Base-by-base conservation (phyloP, 64 coral and sea anemone species). In the Orbicella faveolata region DNA sequence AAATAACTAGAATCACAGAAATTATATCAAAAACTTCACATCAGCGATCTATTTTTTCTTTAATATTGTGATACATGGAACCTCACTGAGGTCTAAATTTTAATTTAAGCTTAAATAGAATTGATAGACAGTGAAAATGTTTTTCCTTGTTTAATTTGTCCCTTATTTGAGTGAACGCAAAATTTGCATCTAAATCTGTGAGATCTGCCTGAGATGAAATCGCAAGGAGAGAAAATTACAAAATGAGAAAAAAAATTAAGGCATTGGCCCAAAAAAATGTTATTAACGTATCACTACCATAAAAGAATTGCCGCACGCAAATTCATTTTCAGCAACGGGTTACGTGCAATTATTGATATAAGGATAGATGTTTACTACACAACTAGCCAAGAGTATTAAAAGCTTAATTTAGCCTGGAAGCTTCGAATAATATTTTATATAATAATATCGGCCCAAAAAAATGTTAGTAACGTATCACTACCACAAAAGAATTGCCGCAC, bases 171-270 rank as follows among this genome's bases (percentile, higher is more conserved):
- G 51, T 79, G 20, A 14, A 23, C 57, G 51, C 51, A n/a, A 70
- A 68, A 72, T 85, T 85, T 85, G 82, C 82, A 85, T 81, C 36
- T 33, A 21, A 41, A 41, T 59, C 10, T 30, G 20, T 19, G 36
- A 52, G 51, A 26, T 51, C 37, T 33, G 10, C n/a, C 36, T 67
- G 16, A 18, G 19, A 48, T n/a, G 34, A 69, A 83, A 83, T 70
- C 2, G 63, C 16, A 83, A 68, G 3, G n/a, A 11, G n/a, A 6
- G 5, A 6, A 6, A 23, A 11, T 70, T 70, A 2, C 20, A 25
- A 23, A 26, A 72, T n/a, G 2, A 53, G 3, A n/a, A 69, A 30
- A 20, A 37, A 34, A 18, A 81, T 52, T 6, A 63, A 36, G 16
- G 18, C 20, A 23, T 26, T 2, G 6, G 0, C 23, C 9, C 0